A percentile compares a stretch with the other conserved stretches of the same genome.
phyloP scores from a whole-genome alignment of 2,113 vertebrate genomes.

The Cyprinus carpio region DNA sequence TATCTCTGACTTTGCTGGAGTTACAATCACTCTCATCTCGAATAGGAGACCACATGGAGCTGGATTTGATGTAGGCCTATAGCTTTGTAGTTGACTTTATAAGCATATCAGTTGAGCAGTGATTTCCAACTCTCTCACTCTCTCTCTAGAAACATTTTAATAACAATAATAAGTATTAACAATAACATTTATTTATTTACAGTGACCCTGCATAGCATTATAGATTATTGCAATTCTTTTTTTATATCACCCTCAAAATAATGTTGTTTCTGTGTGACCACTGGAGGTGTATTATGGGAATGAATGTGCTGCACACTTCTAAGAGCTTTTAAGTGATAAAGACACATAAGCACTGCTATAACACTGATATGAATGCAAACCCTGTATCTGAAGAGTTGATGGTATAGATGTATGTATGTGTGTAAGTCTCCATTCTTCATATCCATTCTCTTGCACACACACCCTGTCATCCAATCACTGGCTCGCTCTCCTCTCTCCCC shows the following conservation, averaged over 20 bases:
- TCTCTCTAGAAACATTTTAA: neutral
- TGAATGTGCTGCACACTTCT: neutral
- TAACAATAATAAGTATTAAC: neutral
- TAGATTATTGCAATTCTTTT: no score
- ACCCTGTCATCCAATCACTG: conserved; percentile 37
- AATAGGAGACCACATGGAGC: conserved; percentile 3
- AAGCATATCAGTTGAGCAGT: neutral
- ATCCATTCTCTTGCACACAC: conserved; percentile 33
- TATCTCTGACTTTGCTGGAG: conserved; percentile 14
- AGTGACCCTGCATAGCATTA: neutral
- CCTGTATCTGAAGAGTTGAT: conserved; percentile 19
- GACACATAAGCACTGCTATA: conserved; percentile 21
- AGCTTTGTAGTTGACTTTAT: conserved; percentile 6
- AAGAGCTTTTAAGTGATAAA: conserved; percentile 11
- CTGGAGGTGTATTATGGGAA: neutral
- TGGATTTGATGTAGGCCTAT: neutral
- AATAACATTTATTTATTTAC: neutral
- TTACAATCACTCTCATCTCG: conserved; percentile 12
- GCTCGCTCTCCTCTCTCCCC: conserved; percentile 32
- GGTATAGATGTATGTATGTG: neutral
- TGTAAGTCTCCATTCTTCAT: conserved; percentile 35
- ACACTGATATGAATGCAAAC: conserved; percentile 32
- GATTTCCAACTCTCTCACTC: neutral
- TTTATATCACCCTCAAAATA: neutral
- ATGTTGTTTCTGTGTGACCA: neutral